phyloP scores from a whole-genome alignment of 2,797 vertebrate genomes.

The Ataeniobius toweri region DNA sequence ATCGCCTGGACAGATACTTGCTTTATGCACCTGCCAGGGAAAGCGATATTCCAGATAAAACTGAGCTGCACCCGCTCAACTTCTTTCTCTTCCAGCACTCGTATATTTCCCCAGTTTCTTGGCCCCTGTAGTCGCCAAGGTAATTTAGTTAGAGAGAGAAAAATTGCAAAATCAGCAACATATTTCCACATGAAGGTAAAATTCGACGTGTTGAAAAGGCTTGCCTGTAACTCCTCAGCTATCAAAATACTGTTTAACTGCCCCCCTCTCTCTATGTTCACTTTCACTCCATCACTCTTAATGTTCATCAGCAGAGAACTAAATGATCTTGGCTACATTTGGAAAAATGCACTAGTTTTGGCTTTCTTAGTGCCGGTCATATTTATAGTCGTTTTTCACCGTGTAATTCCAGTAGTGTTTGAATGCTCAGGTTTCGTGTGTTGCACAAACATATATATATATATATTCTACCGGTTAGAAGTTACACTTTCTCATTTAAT shows the following conservation, averaged over 20 bases:
- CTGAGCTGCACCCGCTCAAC: constrained; percentile 59
- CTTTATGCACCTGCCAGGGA: constrained; percentile 71
- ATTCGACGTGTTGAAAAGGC: constrained; percentile 63
- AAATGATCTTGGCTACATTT: constrained; percentile 18
- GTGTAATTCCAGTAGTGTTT: background rate
- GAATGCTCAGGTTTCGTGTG: background rate
- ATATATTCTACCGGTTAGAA: too few relatives aligned
- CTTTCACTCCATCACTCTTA: constrained; percentile 43
- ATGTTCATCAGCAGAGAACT: constrained; percentile 29
- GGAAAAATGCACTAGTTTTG: constrained; percentile 11
- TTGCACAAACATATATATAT: too few relatives aligned
- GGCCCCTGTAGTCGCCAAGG: constrained; percentile 68
- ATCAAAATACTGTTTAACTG: constrained; percentile 63
- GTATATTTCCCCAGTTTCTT: constrained; percentile 70
- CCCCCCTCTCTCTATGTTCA: constrained; percentile 32
- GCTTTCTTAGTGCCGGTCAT: constrained; percentile 14
- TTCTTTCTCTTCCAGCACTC: constrained; percentile 65
- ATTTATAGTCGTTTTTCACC: background rate
- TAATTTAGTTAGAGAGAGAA: constrained; percentile 62
- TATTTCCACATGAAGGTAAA: constrained; percentile 64
- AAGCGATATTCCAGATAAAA: constrained; percentile 76
- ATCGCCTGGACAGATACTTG: constrained; percentile 52
- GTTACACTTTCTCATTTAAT: too few relatives aligned
- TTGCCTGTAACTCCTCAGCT: constrained; percentile 55
- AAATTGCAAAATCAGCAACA: constrained; percentile 68